These are phyloP conservation scores for Nyctereutes procyonoides DNA, from an alignment of 2,113 vertebrate species.

Conservation along the genomic window DNA sequence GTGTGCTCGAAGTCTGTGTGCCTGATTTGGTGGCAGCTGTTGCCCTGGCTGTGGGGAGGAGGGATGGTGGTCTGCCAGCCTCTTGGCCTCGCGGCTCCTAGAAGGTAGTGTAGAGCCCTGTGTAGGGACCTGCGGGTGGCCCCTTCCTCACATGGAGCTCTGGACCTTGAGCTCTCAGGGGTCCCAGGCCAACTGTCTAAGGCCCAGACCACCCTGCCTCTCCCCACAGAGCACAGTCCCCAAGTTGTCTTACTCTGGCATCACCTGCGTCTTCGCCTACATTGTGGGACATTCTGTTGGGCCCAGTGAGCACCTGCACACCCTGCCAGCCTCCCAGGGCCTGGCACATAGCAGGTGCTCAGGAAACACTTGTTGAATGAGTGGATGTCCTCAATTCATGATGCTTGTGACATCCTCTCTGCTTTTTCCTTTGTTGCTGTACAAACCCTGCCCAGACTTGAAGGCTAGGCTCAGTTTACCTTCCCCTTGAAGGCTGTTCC, in stretches of 20 bases:
- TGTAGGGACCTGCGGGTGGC: fast-evolving
- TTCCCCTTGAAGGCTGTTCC: neutral
- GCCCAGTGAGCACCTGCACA: conserved; percentile 89
- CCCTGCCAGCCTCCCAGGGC: neutral
- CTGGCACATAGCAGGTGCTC: fast-evolving
- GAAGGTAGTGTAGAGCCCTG: neutral
- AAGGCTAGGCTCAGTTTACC: neutral
- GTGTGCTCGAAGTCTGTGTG: neutral
- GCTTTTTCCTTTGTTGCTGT: neutral
- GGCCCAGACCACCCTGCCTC: neutral
- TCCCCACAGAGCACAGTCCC: conserved; percentile 72
- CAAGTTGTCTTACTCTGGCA: conserved; percentile 92
- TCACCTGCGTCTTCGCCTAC: conserved; percentile 91
- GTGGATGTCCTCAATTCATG: fast-evolving
- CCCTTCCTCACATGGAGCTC: fast-evolving
- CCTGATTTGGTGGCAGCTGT: neutral
- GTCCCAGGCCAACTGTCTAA: neutral
- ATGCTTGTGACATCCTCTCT: fast-evolving
- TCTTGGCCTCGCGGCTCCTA: neutral
- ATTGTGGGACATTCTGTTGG: conserved; percentile 92
- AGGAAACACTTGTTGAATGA: fast-evolving
- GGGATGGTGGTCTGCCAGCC: neutral
- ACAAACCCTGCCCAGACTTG: neutral
- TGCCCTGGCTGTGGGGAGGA: neutral
- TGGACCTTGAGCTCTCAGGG: neutral